Evolutionary conservation across 35 echinoderm and acorn worm genomes (phyloP), one percentile per base, ranked within the genome.

Genomic region (Ophioderma brevispina): DNA sequence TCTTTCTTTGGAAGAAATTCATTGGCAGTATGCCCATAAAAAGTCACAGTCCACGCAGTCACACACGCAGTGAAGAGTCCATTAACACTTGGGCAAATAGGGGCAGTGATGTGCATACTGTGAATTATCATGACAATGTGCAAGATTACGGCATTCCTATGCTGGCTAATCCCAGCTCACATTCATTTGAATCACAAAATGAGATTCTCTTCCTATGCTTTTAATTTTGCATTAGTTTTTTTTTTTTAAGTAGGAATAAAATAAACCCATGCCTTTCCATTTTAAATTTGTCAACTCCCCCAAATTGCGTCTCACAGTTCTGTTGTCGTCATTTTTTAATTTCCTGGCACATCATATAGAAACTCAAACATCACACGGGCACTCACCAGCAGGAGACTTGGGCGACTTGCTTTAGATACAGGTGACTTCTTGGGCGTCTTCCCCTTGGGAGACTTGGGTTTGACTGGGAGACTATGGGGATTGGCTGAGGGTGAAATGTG

Each of bases 401-500:
- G 59, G n/a, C n/a, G n/a, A n/a, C n/a, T n/a, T n/a, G n/a, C 59
- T 25, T 18, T 30, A 15, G 59, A 30, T 15, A 25, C 59, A 25
- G 83, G 83, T 30, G 83, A 85, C 31, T 52, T 46, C 55, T n/a
- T 52, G 21, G 81, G 81, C 2, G 81, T 32, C 14, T 39, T 85
- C 37, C 63, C 63, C 0, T 52, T 37, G 0, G 52, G 31, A 35
- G 83, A 36, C 83, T 85, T 85, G 10, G 83, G 32, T 36, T 32
- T 32, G 83, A 55, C 63, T 35, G 52, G 52, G 79, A 25, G 36
- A 21, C 33, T 15, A 37, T 40, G 2, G 81, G 1, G 81, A 50
- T 63, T 84, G 40, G 50, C 83, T 64, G 63, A 64, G 1, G 59
- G 59, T 15, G 59, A 70, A 30, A 25, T 38, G 79, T 18, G 89